Evolutionary conservation across 2,797 vertebrate genomes (phyloP).

Genomic region (Orestias chungarensis): DNA sequence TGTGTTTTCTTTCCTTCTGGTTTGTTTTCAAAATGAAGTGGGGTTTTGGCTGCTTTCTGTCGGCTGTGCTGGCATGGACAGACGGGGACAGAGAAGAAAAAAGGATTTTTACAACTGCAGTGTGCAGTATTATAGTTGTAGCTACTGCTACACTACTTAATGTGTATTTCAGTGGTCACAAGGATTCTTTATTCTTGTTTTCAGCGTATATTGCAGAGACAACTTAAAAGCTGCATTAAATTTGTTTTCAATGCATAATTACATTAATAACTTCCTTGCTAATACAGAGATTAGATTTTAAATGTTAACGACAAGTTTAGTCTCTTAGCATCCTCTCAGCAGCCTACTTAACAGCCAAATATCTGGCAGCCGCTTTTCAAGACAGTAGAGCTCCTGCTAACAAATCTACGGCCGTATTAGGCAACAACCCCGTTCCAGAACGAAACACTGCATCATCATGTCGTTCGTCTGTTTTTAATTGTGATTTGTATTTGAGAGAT

Average conservation of each 20-base stretch:
- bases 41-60: slow-evolving; percentile 72
- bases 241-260: neutral
- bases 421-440: slow-evolving; percentile 49
- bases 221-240: neutral
- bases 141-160: neutral
- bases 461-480: slow-evolving; percentile 47
- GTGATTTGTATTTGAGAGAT: slow-evolving; percentile 43
- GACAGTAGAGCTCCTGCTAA: slow-evolving; percentile 13
- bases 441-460: slow-evolving; percentile 32
- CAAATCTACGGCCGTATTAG: slow-evolving; percentile 41
- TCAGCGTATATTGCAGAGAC: neutral
- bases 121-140: neutral
- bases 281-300: slow-evolving; percentile 12
- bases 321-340: slow-evolving; percentile 11
- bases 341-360: slow-evolving; percentile 25
- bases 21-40: slow-evolving; percentile 81
- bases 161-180: neutral
- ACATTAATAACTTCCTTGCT: neutral
- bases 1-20: slow-evolving; percentile 82
- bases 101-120: slow-evolving; percentile 2
- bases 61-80: slow-evolving; percentile 62
- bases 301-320: slow-evolving; percentile 11
- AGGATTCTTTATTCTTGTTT: neutral
- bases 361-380: slow-evolving; percentile 24
- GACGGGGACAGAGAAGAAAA: slow-evolving; percentile 42